These are phyloP conservation scores for Tholera decimalis DNA, from an alignment of 2,888 invertebrate species.

Conservation along the genomic window DNA sequence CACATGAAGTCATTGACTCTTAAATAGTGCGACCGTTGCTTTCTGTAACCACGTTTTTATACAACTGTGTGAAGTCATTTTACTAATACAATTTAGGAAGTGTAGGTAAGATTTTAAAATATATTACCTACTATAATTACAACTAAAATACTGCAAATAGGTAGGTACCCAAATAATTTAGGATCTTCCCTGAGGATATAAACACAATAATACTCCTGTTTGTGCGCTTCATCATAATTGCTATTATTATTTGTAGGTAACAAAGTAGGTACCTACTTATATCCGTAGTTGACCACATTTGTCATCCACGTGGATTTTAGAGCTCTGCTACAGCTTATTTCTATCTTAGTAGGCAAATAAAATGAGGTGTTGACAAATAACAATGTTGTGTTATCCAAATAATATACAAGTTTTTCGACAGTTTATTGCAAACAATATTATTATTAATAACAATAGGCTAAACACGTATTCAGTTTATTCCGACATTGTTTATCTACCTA, in stretches of 20 bases:
- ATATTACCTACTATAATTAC: not conserved
- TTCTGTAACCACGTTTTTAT: constrained; percentile 64
- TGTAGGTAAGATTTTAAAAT: constrained; percentile 1
- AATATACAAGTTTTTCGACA: not conserved
- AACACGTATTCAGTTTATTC: not conserved
- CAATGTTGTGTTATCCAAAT: not conserved
- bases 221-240: not conserved
- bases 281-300: too few species aligned
- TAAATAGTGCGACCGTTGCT: constrained; percentile 78
- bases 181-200: constrained; percentile 11
- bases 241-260: not conserved
- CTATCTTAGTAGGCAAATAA: not conserved
- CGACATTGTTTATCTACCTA: not conserved
- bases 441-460: constrained; percentile 7
- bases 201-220: constrained; percentile 1
- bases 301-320: constrained; percentile 15
- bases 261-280: too few species aligned
- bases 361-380: constrained; percentile 13
- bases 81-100: constrained; percentile 33
- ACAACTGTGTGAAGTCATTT: constrained; percentile 37
- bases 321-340: not conserved
- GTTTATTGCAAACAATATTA: not conserved
- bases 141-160: not conserved
- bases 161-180: too few species aligned
- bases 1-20: constrained; percentile 76